phyloP scores from a whole-genome alignment of 2,797 vertebrate genomes.

The Hydrolagus colliei region DNA sequence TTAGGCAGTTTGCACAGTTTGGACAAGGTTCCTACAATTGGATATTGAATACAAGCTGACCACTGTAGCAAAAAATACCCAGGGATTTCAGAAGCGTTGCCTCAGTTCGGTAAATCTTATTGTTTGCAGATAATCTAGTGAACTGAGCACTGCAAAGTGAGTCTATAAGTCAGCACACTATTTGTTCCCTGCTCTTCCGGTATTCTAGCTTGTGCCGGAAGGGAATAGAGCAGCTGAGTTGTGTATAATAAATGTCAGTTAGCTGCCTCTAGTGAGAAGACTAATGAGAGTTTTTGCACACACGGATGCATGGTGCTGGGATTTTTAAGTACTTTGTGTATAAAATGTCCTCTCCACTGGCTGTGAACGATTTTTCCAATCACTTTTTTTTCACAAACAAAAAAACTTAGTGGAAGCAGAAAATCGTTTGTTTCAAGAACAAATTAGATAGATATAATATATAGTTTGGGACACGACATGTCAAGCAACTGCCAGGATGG shows the following conservation, averaged over 20 bases:
- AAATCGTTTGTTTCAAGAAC: too few relatives aligned
- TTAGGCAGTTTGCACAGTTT: not conserved
- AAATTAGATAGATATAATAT: too few relatives aligned
- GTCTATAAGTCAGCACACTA: not conserved
- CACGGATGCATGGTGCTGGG: not conserved
- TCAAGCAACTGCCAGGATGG: too few relatives aligned
- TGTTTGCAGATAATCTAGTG: not conserved
- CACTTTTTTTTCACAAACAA: not conserved
- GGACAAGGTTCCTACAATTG: not conserved
- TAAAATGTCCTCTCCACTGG: not conserved
- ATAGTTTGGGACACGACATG: too few relatives aligned
- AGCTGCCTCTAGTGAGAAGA: not conserved
- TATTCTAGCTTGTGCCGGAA: not conserved
- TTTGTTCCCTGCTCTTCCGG: not conserved
- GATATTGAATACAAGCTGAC: not conserved
- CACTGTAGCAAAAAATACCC: not conserved
- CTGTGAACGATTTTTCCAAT: not conserved
- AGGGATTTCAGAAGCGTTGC: not conserved
- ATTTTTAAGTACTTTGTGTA: not conserved
- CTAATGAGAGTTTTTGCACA: not conserved
- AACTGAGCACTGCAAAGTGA: slow-evolving; percentile 2
- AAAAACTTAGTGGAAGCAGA: too few relatives aligned
- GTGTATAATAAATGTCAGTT: slow-evolving; percentile 13
- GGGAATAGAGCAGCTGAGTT: slow-evolving; percentile 9
- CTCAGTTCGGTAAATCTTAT: not conserved